Percentiles rank a stretch among this genome's conserved stretches.
Conservation (phyloP, 2,113 vertebrate species). For the Collichthys lucidus region DNA sequence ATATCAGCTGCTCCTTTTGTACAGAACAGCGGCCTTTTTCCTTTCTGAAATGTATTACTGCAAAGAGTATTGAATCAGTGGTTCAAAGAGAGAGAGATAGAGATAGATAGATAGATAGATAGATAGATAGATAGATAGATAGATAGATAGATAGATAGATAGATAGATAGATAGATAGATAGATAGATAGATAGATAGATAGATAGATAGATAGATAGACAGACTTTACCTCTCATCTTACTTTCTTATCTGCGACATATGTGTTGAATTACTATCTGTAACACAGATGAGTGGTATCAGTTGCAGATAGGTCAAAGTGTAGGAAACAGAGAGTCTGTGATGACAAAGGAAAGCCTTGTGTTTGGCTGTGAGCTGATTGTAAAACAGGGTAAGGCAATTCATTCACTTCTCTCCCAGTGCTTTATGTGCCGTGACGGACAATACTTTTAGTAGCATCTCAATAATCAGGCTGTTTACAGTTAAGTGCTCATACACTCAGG, state of each 20-base stretch:
- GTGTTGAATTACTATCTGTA: neutral
- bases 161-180: slow-evolving; percentile 42
- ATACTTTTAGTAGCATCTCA: slow-evolving; percentile 1
- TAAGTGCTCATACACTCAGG: slow-evolving; percentile 22
- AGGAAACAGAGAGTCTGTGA: slow-evolving; percentile 30
- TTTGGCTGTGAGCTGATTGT: slow-evolving; percentile 32
- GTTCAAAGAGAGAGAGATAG: slow-evolving; percentile 23
- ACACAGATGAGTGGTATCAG: slow-evolving; percentile 7
- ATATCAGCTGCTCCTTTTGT: slow-evolving; percentile 57
- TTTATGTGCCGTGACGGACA: slow-evolving; percentile 6
- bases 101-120: slow-evolving; percentile 12
- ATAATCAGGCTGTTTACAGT: slow-evolving; percentile 31
- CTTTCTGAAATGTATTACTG: slow-evolving; percentile 43
- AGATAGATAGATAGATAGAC: neutral
- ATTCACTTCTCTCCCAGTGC: slow-evolving; percentile 27
- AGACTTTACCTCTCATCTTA: neutral
- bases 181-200: slow-evolving; percentile 40
- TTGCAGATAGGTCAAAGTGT: slow-evolving; percentile 15
- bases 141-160: slow-evolving; percentile 32
- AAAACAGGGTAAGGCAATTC: slow-evolving; percentile 16
- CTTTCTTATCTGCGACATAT: slow-evolving; percentile 10
- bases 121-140: neutral
- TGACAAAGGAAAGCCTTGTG: slow-evolving; percentile 37
- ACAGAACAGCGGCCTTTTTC: slow-evolving; percentile 29
- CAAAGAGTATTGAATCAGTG: slow-evolving; percentile 22